Evolutionary conservation across 53 echinoderm and acorn worm species (phyloP), one percentile per base, ranked within the genome.

Genomic region (Pentamera pediparva): DNA sequence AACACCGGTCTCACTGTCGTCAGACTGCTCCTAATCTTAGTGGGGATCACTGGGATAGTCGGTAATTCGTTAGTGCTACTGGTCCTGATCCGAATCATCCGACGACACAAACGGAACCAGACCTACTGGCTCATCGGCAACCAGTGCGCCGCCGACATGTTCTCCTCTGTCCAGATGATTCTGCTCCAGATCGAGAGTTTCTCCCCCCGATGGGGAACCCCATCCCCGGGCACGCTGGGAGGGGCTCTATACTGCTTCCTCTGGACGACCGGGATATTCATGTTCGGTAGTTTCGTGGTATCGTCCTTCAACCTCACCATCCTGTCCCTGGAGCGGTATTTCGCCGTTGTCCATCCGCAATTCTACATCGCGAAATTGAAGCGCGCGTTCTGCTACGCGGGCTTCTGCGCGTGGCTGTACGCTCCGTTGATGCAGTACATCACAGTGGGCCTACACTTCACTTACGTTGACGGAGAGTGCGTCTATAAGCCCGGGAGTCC

Each of bases 221-320:
- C 81, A 0, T 28, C 81, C 13, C 61, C 58, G 34, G 32, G 35
- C 30, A 31, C 73, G 19, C 19, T 33, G n/a, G 34, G 38, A 26
- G 91, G 91, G 11, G 75, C 70, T 50, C 72, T 87, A 37, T 76
- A 87, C 59, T 91, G 91, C 63, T 75, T 79, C 22, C 83, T 91
- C 63, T 91, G 91, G 91, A 83, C 83, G 76, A 78, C 84, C 28
- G 77, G 84, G 18, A 88, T 91, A 22, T 76, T 84, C 27, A 70
- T 91, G 53, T 91, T 84, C 57, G 78, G 71, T 27, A 84, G 84
- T 39, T 91, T 91, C 55, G 92, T 87, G 10, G 81, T 87, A 8
- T 91, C 92, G 26, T 84, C 92, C 10, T 91, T 83, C 39, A 91
- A 91, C 61, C 61, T 91, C 25, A 78, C 84, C 11, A 81, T 81